A percentile compares a stretch with the other conserved stretches of the same genome.
Conservation (phyloP, 2,113 vertebrate genomes). For the Apeltes quadracus region DNA sequence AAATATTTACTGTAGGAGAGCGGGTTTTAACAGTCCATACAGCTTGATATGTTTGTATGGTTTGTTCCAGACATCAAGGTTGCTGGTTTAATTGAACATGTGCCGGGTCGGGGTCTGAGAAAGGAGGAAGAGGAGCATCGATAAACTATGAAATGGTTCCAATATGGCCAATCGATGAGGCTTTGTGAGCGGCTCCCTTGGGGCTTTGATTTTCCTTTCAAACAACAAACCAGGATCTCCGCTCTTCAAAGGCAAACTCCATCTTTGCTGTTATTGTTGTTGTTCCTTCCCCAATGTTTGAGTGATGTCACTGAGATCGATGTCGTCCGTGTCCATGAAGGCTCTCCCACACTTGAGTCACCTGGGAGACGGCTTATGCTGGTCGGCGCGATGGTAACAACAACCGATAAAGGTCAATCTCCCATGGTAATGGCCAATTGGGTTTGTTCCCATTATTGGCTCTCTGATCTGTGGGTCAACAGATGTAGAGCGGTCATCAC, state of each 20-base stretch:
- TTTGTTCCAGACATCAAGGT: conserved; percentile 75
- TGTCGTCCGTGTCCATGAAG: conserved; percentile 75
- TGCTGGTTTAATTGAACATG: conserved; percentile 78
- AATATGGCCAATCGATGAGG: conserved; percentile 76
- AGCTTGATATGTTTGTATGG: conserved; percentile 46
- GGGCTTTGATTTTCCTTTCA: conserved; percentile 79
- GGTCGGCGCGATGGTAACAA: conserved; percentile 70
- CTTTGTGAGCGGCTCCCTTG: conserved; percentile 74
- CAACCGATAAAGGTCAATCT: conserved; percentile 78
- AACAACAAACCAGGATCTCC: conserved; percentile 76
- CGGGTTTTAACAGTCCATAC: conserved; percentile 63
- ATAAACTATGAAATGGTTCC: conserved; percentile 83
- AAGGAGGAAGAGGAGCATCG: conserved; percentile 75
- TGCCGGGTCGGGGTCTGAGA: conserved; percentile 64
- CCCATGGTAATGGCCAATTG: conserved; percentile 76
- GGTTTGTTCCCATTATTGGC: conserved; percentile 78
- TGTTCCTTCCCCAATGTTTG: conserved; percentile 68
- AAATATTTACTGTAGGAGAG: conserved; percentile 33
- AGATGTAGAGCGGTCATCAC: conserved; percentile 71
- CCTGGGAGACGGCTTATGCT: conserved; percentile 66
- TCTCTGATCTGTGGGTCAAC: conserved; percentile 75
- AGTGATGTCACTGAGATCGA: conserved; percentile 76
- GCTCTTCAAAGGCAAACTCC: conserved; percentile 77
- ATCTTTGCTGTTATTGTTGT: conserved; percentile 74
- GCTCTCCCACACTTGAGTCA: conserved; percentile 76